Percentiles rank a stretch among this genome's conserved stretches.
Conservation (phyloP, 1,140 invertebrate genomes). For the Oppia nitens region DNA sequence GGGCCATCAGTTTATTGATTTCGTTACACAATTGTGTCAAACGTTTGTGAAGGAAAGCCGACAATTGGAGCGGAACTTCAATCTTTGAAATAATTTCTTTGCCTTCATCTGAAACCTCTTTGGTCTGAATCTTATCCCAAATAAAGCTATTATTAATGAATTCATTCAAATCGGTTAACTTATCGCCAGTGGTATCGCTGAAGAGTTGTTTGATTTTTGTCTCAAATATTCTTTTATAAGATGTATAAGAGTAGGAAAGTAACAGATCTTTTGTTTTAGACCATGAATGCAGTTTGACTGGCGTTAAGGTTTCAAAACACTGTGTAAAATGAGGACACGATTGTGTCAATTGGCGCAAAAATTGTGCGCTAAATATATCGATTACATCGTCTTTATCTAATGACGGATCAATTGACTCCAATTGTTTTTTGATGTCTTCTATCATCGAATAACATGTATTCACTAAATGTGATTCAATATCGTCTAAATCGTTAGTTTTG, state of each 20-base stretch:
- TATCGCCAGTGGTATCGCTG: background rate
- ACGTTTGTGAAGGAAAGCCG: background rate
- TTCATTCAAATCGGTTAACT: conserved; percentile 2
- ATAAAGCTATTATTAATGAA: background rate
- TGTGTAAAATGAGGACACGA: background rate
- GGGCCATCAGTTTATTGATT: background rate
- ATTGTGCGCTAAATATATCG: background rate
- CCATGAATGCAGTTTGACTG: background rate
- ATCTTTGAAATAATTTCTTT: background rate
- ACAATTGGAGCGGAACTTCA: conserved; percentile 10
- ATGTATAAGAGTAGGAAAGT: background rate
- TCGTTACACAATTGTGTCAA: background rate
- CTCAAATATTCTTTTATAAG: background rate
- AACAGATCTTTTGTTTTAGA: background rate
- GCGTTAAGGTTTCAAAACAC: background rate
- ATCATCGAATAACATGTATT: background rate
- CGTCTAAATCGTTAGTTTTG: background rate
- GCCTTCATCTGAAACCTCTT: background rate
- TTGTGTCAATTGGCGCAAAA: background rate
- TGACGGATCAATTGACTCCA: background rate
- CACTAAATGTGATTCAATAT: background rate
- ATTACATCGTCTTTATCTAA: background rate
- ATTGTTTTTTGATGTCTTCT: background rate
- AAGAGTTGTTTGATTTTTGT: background rate
- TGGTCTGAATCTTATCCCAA: conserved; percentile 6